These are phyloP conservation scores for Heteromyza rotundicornis DNA, from an alignment of 2,888 invertebrate species.

Conservation along the genomic window DNA sequence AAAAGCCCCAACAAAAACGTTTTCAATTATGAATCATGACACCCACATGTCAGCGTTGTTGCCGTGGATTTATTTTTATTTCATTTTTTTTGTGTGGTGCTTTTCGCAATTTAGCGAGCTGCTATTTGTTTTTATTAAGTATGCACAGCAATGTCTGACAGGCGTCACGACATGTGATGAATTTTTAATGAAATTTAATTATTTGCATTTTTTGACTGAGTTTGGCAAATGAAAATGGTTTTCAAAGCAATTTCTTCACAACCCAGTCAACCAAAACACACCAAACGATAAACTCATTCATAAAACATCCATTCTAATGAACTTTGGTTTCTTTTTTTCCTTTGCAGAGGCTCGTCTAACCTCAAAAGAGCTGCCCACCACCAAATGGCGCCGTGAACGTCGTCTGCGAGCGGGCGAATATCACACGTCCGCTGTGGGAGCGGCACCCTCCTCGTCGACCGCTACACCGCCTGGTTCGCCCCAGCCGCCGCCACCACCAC, in stretches of 20 bases:
- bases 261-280: neutral
- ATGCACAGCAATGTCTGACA: slow-evolving; percentile 18
- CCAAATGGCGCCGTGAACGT: slow-evolving; percentile 77
- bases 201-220: slow-evolving; percentile 3
- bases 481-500: slow-evolving; percentile 13
- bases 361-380: slow-evolving; percentile 70
- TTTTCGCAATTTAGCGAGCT: slow-evolving; percentile 8
- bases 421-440: slow-evolving; percentile 33
- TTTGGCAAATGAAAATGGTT: neutral
- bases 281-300: too few species aligned
- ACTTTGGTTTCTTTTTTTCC: slow-evolving; percentile 26
- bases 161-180: slow-evolving; percentile 15
- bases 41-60: slow-evolving; percentile 7
- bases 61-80: neutral
- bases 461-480: slow-evolving; percentile 28
- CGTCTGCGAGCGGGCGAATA: slow-evolving; percentile 64
- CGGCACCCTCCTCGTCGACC: slow-evolving; percentile 8
- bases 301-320: neutral
- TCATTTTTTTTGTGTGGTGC: neutral
- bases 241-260: neutral
- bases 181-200: slow-evolving; percentile 16
- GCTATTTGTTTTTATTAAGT: slow-evolving; percentile 9
- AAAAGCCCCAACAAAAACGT: neutral
- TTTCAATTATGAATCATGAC: slow-evolving; percentile 16
- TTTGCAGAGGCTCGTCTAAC: slow-evolving; percentile 59